phyloP scores from a whole-genome alignment of 2,888 invertebrate genomes.

The Onthophagus sagittarius region DNA sequence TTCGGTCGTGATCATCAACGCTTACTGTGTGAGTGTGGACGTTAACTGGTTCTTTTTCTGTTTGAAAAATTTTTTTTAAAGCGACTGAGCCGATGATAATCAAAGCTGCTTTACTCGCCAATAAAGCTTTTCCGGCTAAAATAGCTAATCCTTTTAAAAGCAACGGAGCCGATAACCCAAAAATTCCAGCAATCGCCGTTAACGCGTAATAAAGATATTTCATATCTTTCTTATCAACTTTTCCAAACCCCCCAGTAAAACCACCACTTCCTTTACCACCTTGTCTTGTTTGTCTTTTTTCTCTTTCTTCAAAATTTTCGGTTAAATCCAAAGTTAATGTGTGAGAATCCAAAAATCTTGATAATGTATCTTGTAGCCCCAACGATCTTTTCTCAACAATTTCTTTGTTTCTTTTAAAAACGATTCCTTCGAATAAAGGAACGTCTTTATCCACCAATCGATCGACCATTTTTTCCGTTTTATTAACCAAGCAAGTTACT shows the following conservation, averaged over 20 bases:
- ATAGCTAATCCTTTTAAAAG: conserved; percentile 66
- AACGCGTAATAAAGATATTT: conserved; percentile 39
- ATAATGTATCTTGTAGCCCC: conserved; percentile 36
- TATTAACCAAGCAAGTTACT: conserved; percentile 39
- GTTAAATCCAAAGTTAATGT: conserved; percentile 60
- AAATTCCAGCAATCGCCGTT: conserved; percentile 43
- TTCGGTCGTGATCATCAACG: conserved; percentile 41
- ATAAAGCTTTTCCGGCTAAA: conserved; percentile 67
- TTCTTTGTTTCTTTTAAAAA: conserved; percentile 38
- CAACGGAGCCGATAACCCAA: conserved; percentile 67
- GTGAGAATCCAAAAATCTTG: conserved; percentile 61
- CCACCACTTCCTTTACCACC: conserved; percentile 22
- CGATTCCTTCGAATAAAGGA: conserved; percentile 41
- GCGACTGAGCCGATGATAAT: conserved; percentile 69
- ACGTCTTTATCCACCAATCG: conserved; percentile 39
- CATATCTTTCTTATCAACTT: conserved; percentile 28
- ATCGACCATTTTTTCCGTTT: conserved; percentile 41
- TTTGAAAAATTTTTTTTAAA: conserved; percentile 65
- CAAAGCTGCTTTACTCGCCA: conserved; percentile 69
- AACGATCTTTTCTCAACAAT: conserved; percentile 24
- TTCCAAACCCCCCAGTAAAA: conserved; percentile 24
- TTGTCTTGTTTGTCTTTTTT: too few species aligned
- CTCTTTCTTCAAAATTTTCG: conserved; percentile 3
- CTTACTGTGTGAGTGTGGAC: conserved; percentile 57
- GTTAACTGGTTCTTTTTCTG: conserved; percentile 60